Conservation (phyloP, 2,888 invertebrate genomes). For the Scotopteryx bipunctaria region DNA sequence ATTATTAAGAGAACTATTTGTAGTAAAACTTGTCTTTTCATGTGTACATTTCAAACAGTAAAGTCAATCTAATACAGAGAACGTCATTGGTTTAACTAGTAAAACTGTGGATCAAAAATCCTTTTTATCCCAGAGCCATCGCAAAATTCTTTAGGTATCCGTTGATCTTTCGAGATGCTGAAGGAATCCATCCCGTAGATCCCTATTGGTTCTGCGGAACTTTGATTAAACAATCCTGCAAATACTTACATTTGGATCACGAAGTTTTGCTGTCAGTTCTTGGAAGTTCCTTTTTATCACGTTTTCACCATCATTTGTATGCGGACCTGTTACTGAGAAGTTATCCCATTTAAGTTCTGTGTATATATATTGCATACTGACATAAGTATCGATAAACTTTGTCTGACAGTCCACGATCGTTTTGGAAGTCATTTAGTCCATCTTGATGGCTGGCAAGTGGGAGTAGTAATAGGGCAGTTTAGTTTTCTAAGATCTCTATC, state of each 20-base stretch:
- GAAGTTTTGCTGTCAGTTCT: constrained; percentile 32
- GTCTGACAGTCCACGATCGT: neutral
- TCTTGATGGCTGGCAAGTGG: too few relatives aligned
- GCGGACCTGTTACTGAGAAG: constrained; percentile 48
- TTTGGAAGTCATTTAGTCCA: neutral
- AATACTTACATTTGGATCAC: constrained; percentile 32
- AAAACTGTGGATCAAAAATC: constrained; percentile 6
- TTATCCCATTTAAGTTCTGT: constrained; percentile 52
- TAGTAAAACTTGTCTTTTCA: too few relatives aligned
- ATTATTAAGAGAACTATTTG: too few relatives aligned
- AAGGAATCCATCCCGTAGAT: constrained; percentile 12
- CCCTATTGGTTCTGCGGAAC: constrained; percentile 23
- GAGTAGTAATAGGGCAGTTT: too few relatives aligned
- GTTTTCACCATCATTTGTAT: constrained; percentile 48
- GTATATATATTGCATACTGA: constrained; percentile 3
- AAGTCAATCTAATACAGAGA: too few relatives aligned
- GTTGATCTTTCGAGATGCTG: constrained; percentile 10
- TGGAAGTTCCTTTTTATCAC: constrained; percentile 31
- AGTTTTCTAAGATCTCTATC: too few relatives aligned
- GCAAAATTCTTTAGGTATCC: constrained; percentile 8
- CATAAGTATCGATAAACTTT: constrained; percentile 3
- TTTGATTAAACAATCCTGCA: constrained; percentile 34
- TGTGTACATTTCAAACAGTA: too few relatives aligned
- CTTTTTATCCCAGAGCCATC: constrained; percentile 3
- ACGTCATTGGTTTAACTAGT: too few relatives aligned